A percentile compares a stretch with the other conserved stretches of the same genome.
These are phyloP conservation scores for Andricus curvator DNA, from an alignment of 2,888 invertebrate species.

Conservation along the genomic window DNA sequence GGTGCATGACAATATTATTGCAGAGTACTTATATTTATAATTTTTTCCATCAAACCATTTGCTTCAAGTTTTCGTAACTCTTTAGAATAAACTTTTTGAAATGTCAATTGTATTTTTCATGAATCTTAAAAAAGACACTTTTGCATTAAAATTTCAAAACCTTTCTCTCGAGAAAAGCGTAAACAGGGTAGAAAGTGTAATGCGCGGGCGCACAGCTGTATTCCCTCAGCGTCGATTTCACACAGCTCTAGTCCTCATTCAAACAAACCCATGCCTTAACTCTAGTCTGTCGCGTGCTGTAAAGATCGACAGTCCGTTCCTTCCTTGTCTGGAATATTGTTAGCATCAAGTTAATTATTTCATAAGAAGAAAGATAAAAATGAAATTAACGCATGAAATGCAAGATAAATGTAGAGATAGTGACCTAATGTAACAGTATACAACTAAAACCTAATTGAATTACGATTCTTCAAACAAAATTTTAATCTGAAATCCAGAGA, in stretches of 20 bases:
- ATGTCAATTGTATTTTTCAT: background rate
- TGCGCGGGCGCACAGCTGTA: conserved; percentile 29
- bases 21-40: no score
- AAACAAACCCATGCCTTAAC: conserved; percentile 27
- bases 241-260: conserved; percentile 3
- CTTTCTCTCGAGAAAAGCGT: background rate
- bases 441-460: background rate
- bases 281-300: conserved; percentile 17
- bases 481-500: no score
- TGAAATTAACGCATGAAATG: background rate
- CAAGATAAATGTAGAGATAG: background rate
- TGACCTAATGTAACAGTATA: background rate
- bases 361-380: background rate
- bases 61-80: background rate
- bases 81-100: background rate
- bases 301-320: conserved; percentile 17
- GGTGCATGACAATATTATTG: no score
- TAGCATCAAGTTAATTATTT: background rate
- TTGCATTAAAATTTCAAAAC: background rate
- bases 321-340: background rate
- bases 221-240: conserved; percentile 11
- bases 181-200: background rate
- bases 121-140: background rate
- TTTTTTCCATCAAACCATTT: background rate
- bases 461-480: background rate